A percentile compares a stretch with the other conserved stretches of the same genome.
phyloP scores from a whole-genome alignment of 2,797 vertebrate species.

The Novumbra hubbsi region DNA sequence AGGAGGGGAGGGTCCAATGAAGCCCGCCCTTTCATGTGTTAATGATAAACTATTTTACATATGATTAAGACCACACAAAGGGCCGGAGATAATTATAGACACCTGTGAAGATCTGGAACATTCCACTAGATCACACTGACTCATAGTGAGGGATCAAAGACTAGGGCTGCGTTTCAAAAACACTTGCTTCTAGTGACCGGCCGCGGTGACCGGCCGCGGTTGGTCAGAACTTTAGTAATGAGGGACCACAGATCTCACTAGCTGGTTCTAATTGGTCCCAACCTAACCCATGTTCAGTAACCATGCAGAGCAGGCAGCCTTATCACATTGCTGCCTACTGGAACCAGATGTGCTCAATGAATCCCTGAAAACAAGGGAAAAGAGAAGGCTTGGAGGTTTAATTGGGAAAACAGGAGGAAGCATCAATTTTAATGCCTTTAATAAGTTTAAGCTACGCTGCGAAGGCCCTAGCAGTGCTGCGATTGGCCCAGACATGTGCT shows the following conservation, averaged over 20 bases:
- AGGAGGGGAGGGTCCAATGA: too few relatives aligned
- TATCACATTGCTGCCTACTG: slow-evolving; percentile 76
- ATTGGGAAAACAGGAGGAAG: slow-evolving; percentile 96
- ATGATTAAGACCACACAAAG: too few relatives aligned
- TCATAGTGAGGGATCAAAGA: slow-evolving; percentile 35
- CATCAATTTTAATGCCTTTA: slow-evolving; percentile 97
- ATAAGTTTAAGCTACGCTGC: slow-evolving; percentile 86
- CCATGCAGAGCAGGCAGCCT: slow-evolving; percentile 77
- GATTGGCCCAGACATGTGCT: slow-evolving; percentile 83
- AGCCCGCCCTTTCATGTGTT: too few relatives aligned
- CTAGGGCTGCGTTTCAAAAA: slow-evolving; percentile 56
- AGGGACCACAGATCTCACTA: slow-evolving; percentile 38
- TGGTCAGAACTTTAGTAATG: slow-evolving; percentile 49
- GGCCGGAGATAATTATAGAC: too few relatives aligned
- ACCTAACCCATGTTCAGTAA: slow-evolving; percentile 67
- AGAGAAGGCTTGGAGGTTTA: slow-evolving; percentile 80
- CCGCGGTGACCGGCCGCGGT: slow-evolving; percentile 13
- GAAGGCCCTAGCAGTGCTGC: slow-evolving; percentile 72
- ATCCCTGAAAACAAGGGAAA: slow-evolving; percentile 66
- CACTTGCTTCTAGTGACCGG: background rate
- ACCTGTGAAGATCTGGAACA: too few relatives aligned
- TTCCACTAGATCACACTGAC: too few relatives aligned
- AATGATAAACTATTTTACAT: too few relatives aligned
- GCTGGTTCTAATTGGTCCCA: slow-evolving; percentile 50
- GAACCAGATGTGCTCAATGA: slow-evolving; percentile 86